Evolutionary conservation across 2,888 invertebrate genomes (phyloP).

Genomic region (Drosophila diplacantha): DNA sequence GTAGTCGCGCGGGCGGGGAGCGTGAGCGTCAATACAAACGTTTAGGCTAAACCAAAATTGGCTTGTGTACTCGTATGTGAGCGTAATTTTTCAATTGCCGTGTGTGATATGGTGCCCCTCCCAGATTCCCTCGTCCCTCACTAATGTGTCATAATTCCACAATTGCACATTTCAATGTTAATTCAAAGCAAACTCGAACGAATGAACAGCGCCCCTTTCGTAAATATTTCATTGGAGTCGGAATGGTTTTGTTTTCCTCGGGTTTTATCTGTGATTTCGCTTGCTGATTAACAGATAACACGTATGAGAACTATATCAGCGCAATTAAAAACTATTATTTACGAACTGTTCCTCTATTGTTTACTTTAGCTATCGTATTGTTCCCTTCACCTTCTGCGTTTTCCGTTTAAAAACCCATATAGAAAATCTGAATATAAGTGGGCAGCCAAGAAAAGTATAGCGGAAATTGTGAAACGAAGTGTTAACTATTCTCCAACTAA

Average conservation of each 20-base stretch:
- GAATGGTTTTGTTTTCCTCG: constrained; percentile 35
- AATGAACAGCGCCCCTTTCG: constrained; percentile 1
- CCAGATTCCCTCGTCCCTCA: constrained; percentile 5
- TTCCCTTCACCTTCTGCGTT: neutral
- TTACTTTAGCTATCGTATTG: constrained; percentile 15
- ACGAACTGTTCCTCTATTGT: constrained; percentile 17
- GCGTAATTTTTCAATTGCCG: constrained; percentile 40
- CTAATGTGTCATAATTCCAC: constrained; percentile 33
- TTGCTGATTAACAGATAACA: constrained; percentile 38
- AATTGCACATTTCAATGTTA: constrained; percentile 56
- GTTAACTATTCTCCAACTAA: constrained; percentile 4
- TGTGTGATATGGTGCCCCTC: constrained; percentile 16
- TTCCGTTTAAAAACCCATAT: constrained; percentile 21
- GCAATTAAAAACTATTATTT: constrained; percentile 14
- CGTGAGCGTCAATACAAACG: constrained; percentile 13
- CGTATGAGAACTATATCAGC: constrained; percentile 20
- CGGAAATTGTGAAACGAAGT: constrained; percentile 1
- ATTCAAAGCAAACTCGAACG: constrained; percentile 39
- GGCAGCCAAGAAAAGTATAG: neutral
- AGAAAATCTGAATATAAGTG: constrained; percentile 2
- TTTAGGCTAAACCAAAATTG: constrained; percentile 13
- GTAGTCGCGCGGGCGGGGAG: neutral
- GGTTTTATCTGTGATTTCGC: constrained; percentile 44
- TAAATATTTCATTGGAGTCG: constrained; percentile 50
- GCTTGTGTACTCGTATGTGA: constrained; percentile 17